These are phyloP conservation scores for Keiferia lycopersicella DNA, from an alignment of 2,888 invertebrate genomes.

Conservation along the genomic window DNA sequence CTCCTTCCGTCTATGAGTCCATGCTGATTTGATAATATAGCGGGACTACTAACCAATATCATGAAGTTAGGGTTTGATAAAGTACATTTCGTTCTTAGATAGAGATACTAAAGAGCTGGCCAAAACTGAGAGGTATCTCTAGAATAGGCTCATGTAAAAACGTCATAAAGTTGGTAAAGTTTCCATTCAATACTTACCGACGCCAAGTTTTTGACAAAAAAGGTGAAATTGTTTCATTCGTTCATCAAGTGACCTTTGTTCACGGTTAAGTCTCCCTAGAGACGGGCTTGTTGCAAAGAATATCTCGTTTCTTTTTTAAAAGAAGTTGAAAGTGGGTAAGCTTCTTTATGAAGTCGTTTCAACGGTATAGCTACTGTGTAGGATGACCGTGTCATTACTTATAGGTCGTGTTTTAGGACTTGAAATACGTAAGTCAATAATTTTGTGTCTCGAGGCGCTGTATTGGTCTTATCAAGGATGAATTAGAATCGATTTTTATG, in stretches of 20 bases:
- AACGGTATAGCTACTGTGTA: not conserved
- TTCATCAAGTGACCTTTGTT: slow-evolving; percentile 3
- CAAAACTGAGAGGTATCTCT: slow-evolving; percentile 95
- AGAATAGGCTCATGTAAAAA: too few relatives aligned
- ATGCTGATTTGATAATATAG: too few relatives aligned
- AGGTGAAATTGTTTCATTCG: not conserved
- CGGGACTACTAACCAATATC: too few relatives aligned
- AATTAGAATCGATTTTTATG: too few relatives aligned
- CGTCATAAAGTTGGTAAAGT: too few relatives aligned
- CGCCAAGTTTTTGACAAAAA: not conserved
- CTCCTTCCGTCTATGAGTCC: too few relatives aligned
- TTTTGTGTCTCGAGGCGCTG: too few relatives aligned
- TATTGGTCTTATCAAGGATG: too few relatives aligned
- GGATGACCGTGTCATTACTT: not conserved
- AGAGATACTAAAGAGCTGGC: slow-evolving; percentile 96
- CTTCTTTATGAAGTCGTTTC: slow-evolving; percentile 1
- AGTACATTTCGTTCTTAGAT: slow-evolving; percentile 95
- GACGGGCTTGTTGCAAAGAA: not conserved
- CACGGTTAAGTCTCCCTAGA: not conserved
- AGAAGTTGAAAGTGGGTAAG: not conserved
- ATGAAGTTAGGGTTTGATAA: too few relatives aligned
- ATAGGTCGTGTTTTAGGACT: too few relatives aligned
- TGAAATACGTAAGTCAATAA: too few relatives aligned
- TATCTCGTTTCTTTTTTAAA: not conserved
- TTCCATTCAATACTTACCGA: too few relatives aligned